Base-by-base conservation (phyloP, 1,140 invertebrate species). In the Apis cerana region DNA sequence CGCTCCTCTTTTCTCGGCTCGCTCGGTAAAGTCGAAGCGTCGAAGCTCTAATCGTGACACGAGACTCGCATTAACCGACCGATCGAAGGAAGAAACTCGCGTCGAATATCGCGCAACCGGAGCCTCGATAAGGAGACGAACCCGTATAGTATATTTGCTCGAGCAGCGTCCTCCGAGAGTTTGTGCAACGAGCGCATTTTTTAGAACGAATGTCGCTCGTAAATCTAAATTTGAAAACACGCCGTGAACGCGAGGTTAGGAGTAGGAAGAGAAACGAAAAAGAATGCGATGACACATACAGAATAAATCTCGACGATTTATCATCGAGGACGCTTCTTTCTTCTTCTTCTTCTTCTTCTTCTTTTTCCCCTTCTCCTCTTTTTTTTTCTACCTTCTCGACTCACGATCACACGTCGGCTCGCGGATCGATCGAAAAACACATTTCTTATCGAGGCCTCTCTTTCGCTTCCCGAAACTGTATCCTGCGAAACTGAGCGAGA, bases 401-500 rank as follows among this genome's bases (percentile, higher is more conserved):
- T 52, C 52, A 3, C 15, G 12, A 3, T 54, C 52, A 43, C 10
- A 13, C 12, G 1, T 54, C 13, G 11, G 1, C 52, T 52, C 13
- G 11, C 52, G 12, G 52, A 4, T 54, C 54, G 43, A 68, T 68
- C 59, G 72, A 50, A 59, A 68, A 75, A 81, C 71, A 12, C 2
- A 48, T 17, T 64, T 27, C 77, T 80, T 69, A 43, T 87, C 68
- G 21, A 27, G 43, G 61, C 71, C 33, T 21, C 58, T 78, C 69
- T 58, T 83, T 23, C 80, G 62, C 70, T 27, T 50, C 21, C 68
- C 56, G 80, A 82, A 76, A 75, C 82, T 82, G 61, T 64, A 72
- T 59, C 83, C 80, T 77, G 82, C 72, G 83, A 89, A 88, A 89
- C 85, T 85, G 64, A 81, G 71, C 84, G 85, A 91, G 85, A 91